phyloP scores from a whole-genome alignment of 2,888 invertebrate genomes.

The Thera obeliscata region DNA sequence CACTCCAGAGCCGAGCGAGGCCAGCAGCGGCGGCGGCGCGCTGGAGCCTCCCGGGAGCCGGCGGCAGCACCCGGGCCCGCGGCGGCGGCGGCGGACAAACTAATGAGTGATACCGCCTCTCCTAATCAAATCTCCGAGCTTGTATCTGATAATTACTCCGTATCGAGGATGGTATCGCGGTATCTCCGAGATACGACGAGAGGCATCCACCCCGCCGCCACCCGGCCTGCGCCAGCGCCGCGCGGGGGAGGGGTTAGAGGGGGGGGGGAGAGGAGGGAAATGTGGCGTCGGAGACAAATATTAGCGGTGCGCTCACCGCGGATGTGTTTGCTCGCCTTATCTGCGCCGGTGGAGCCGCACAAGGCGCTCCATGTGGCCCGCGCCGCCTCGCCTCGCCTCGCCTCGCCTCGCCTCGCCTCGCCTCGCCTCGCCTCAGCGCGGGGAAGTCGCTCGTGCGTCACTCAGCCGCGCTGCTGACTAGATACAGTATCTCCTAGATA shows the following conservation, averaged over 20 bases:
- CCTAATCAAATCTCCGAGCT: constrained; percentile 76
- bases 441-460: constrained; percentile 36
- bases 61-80: constrained; percentile 27
- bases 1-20: not conserved
- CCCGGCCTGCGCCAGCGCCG: too few species aligned
- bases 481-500: constrained; percentile 77
- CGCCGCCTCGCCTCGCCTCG: constrained; percentile 49
- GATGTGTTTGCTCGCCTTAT: constrained; percentile 68
- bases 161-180: constrained; percentile 77
- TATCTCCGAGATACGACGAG: constrained; percentile 65
- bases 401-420: constrained; percentile 44
- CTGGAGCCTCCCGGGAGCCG: not conserved
- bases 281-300: constrained; percentile 65
- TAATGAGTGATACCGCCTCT: constrained; percentile 69
- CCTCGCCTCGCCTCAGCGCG: constrained; percentile 23
- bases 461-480: constrained; percentile 56
- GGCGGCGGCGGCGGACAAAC: constrained; percentile 15
- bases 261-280: too few species aligned
- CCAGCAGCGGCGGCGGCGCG: not conserved
- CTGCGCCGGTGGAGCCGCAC: constrained; percentile 28
- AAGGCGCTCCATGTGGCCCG: constrained; percentile 47
- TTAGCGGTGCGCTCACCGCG: constrained; percentile 60
- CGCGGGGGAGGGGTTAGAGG: too few species aligned
- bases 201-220: not conserved
- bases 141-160: constrained; percentile 79